Evolutionary conservation across 2,113 vertebrate species (phyloP), one percentile per base, ranked within the genome.

Genomic region (Dicerorhinus sumatrensis): DNA sequence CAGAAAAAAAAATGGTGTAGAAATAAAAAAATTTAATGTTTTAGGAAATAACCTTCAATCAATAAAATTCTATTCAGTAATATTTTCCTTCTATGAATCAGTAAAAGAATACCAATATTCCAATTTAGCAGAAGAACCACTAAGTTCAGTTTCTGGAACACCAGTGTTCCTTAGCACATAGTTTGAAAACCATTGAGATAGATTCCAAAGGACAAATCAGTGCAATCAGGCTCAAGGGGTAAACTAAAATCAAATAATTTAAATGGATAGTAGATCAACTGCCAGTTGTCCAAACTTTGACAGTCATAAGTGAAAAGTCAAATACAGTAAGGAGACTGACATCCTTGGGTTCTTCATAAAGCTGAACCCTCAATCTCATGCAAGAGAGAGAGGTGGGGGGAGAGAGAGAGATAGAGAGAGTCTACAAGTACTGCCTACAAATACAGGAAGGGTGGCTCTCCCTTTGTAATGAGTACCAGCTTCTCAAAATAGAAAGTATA

Each of bases 81-180:
- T 60, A 72, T 79, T 90, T 92, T 3, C 18, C 36, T 27, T 23
- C 14, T 82, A 75, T 12, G 33, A 31, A 72, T 73, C n/a, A 92
- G 51, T n/a, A 79, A 92, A 91, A 75, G 21, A 70, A 87, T 54
- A 69, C 0, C 27, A 69, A n/a, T 73, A 72, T 73, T 96, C 17
- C 5, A 83, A 63, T 82, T 91, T 62, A 96, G n/a, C 14, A 60
- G 31, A 31, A 89, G n/a, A 96, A 69, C 46, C 29, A 42, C 54
- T 86, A 77, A 58, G 31, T 69, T 88, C 76, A 89, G n/a, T 69
- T 96, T 94, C 54, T 97, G 80, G 27, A 94, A 86, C 46, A 85
- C 9, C 36, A 76, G 14, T 65, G 21, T 89, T 89, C 46, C 48
- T 75, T 83, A 92, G 62, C 18, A 63, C 27, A 87, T 60, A 96